Evolutionary conservation across 2,113 vertebrate species (phyloP).

Genomic region (Spea multiplicata): DNA sequence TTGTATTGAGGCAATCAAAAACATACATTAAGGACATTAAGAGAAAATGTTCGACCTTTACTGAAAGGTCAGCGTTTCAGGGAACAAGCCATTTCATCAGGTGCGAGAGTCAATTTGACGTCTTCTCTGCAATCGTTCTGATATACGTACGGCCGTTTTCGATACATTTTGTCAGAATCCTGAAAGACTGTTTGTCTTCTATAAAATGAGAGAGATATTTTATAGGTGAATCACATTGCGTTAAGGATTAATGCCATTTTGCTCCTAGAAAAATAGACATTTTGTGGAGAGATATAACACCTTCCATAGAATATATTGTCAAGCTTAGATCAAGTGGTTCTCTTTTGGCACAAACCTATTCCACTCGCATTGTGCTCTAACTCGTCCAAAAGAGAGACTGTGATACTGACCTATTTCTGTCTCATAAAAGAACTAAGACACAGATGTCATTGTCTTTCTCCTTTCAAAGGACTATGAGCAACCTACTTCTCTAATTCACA

Average conservation of each 20-base stretch:
- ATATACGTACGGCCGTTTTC: neutral
- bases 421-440: neutral
- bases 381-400: neutral
- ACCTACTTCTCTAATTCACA: slow-evolving; percentile 5
- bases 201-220: neutral
- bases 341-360: neutral
- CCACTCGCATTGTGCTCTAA: neutral
- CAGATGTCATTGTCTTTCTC: neutral
- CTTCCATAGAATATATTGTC: neutral
- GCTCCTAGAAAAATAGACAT: neutral
- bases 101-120: neutral
- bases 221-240: neutral
- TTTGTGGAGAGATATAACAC: neutral
- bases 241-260: neutral
- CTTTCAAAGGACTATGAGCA: neutral
- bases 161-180: neutral
- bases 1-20: neutral
- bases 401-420: neutral
- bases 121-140: neutral
- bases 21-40: neutral
- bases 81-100: neutral
- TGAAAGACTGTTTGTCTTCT: neutral
- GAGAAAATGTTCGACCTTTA: neutral
- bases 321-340: neutral
- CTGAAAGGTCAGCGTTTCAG: neutral